These are phyloP conservation scores for Catocala sponsa DNA, from an alignment of 2,888 invertebrate genomes.

Conservation along the genomic window DNA sequence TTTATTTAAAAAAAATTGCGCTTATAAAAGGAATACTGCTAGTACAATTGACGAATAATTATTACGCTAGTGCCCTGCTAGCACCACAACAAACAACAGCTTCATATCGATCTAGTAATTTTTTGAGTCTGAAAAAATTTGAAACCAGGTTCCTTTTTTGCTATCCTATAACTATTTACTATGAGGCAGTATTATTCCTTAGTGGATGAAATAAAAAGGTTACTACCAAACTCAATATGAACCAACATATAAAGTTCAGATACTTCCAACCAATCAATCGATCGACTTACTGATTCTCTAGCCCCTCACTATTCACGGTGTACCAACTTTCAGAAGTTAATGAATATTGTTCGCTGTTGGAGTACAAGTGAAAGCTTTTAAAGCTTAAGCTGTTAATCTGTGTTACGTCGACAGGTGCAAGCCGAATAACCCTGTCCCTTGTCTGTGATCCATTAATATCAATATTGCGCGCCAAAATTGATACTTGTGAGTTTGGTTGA, in stretches of 20 bases:
- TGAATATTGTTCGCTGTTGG: background rate
- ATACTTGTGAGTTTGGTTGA: constrained; percentile 20
- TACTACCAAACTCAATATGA: too few species aligned
- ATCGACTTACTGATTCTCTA: background rate
- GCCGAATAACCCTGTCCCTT: constrained; percentile 8
- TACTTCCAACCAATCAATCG: too few species aligned
- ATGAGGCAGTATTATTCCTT: background rate
- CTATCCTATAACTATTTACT: background rate
- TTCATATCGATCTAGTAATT: too few species aligned
- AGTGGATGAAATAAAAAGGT: too few species aligned
- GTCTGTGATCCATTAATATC: constrained; percentile 31
- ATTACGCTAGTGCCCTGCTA: too few species aligned
- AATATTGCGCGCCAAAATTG: constrained; percentile 24
- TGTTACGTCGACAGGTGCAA: constrained; percentile 43
- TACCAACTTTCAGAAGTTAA: constrained; percentile 3
- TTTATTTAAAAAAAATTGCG: too few species aligned
- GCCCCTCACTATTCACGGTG: background rate
- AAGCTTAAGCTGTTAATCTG: constrained; percentile 50
- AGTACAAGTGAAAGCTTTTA: constrained; percentile 40
- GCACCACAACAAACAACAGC: too few species aligned
- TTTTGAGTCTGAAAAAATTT: too few species aligned
- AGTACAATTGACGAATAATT: too few species aligned
- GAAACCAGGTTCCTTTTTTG: too few species aligned
- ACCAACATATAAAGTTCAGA: too few species aligned
- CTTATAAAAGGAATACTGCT: too few species aligned